phyloP scores from a whole-genome alignment of 1,140 invertebrate species.

The Drosophila repleta region DNA sequence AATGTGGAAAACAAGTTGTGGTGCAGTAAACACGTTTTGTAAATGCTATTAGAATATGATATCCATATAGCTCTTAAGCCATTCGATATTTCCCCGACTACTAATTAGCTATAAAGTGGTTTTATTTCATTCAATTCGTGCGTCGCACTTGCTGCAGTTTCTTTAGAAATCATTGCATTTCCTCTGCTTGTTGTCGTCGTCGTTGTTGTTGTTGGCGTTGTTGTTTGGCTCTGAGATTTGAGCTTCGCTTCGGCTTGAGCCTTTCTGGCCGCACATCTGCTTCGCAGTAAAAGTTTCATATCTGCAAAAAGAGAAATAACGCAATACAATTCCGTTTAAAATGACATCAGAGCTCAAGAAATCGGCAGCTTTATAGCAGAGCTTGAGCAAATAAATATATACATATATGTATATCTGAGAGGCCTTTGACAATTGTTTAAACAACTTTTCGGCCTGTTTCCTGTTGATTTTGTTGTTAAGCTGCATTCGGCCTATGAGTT shows the following conservation, averaged over 20 bases:
- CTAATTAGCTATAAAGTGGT: too few species aligned
- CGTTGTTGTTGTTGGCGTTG: not conserved
- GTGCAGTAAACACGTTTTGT: conserved; percentile 1
- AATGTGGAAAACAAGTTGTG: too few species aligned
- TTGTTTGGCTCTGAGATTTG: not conserved
- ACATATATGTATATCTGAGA: not conserved
- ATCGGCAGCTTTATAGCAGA: conserved; percentile 16
- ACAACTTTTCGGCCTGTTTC: conserved; percentile 15
- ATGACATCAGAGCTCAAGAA: not conserved
- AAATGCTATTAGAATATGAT: not conserved
- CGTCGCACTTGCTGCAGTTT: not conserved
- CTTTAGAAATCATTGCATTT: not conserved
- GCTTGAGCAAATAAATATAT: not conserved
- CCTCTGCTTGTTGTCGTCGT: not conserved
- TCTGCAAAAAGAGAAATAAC: not conserved
- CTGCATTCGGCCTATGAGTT: not conserved
- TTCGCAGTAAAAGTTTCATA: conserved; percentile 28
- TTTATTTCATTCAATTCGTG: not conserved
- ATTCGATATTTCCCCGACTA: too few species aligned
- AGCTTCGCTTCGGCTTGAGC: not conserved
- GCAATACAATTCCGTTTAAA: not conserved
- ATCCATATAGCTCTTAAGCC: not conserved
- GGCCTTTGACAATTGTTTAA: conserved; percentile 28
- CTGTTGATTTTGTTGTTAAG: conserved; percentile 9
- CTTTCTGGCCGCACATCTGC: conserved; percentile 3